phyloP scores from a whole-genome alignment of 2,888 invertebrate genomes.

The Philaethria dido region DNA sequence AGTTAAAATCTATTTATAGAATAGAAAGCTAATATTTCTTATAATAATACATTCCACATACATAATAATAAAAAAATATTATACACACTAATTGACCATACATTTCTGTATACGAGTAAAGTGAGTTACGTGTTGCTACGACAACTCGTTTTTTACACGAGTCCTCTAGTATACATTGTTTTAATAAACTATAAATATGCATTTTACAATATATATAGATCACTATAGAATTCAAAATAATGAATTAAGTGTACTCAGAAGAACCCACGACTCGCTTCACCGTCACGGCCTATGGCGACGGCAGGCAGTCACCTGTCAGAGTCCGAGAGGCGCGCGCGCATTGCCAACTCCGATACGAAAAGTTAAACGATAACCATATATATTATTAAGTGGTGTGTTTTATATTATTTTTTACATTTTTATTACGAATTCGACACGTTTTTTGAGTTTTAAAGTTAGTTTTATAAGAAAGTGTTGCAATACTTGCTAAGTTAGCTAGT shows the following conservation, averaged over 20 bases:
- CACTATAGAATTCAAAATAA: conserved; percentile 39
- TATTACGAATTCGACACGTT: conserved; percentile 66
- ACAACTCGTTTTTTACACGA: neutral
- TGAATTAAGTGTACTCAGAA: conserved; percentile 42
- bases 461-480: neutral
- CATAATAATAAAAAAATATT: no score
- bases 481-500: conserved; percentile 36
- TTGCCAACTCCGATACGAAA: conserved; percentile 54
- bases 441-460: conserved; percentile 48
- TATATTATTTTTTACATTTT: conserved; percentile 49
- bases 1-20: no score
- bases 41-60: no score
- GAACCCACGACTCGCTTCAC: conserved; percentile 64
- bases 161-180: neutral
- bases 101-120: neutral
- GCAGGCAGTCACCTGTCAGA: conserved; percentile 81
- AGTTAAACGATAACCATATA: conserved; percentile 56
- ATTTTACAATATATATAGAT: conserved; percentile 15
- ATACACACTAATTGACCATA: no score
- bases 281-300: conserved; percentile 61
- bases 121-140: neutral
- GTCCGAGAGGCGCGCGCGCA: conserved; percentile 71
- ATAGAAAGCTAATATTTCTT: no score
- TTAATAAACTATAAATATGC: neutral
- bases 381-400: conserved; percentile 45